phyloP scores from a whole-genome alignment of 1,140 invertebrate species.

The Eriosoma lanigerum region DNA sequence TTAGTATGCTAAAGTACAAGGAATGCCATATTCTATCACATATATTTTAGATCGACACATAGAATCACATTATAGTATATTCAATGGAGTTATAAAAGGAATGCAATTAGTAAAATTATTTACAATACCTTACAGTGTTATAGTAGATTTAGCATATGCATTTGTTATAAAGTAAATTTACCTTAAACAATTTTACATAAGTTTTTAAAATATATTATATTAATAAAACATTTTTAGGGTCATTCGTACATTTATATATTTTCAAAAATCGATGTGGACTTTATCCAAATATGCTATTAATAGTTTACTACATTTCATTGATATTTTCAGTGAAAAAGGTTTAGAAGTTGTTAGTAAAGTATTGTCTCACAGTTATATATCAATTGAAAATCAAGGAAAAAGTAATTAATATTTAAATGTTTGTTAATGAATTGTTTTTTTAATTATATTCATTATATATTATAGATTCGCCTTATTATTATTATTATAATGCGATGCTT shows the following conservation, averaged over 20 bases:
- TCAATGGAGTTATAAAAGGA: conserved; percentile 85
- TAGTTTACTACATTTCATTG: conserved; percentile 36
- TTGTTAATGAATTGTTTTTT: no score
- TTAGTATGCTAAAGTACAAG: conserved; percentile 81
- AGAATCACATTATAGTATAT: conserved; percentile 84
- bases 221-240: conserved; percentile 25
- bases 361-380: conserved; percentile 10
- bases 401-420: background rate
- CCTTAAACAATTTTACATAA: background rate
- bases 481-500: background rate
- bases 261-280: conserved; percentile 30
- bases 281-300: conserved; percentile 42
- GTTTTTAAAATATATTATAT: background rate
- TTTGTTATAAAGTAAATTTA: conserved; percentile 73
- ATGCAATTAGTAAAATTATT: conserved; percentile 77
- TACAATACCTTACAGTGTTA: conserved; percentile 79
- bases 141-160: conserved; percentile 81
- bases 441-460: background rate
- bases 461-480: conserved; percentile 27
- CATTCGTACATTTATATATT: conserved; percentile 5
- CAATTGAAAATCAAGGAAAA: conserved; percentile 35
- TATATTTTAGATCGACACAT: conserved; percentile 89
- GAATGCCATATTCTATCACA: conserved; percentile 81
- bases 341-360: conserved; percentile 33
- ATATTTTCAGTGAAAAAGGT: conserved; percentile 29